Conservation (phyloP, 2,113 vertebrate species). For the Percopsis transmontana region DNA sequence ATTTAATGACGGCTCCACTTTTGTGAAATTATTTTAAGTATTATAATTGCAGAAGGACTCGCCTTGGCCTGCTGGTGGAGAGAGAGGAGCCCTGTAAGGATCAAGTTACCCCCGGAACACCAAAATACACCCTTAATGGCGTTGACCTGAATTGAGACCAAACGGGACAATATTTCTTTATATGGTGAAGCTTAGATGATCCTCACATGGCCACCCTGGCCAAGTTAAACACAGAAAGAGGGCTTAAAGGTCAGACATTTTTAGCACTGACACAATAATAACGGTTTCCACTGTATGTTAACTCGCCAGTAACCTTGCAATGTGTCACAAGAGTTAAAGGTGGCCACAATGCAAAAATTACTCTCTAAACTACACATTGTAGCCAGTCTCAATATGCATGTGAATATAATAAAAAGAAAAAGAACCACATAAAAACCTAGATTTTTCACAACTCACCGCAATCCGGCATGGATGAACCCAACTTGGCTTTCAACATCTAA, state of each 20-base stretch:
- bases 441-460: slow-evolving; percentile 8
- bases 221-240: slow-evolving; percentile 34
- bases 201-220: slow-evolving; percentile 75
- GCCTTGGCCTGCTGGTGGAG: slow-evolving; percentile 69
- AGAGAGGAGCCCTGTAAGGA: slow-evolving; percentile 84
- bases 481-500: slow-evolving; percentile 26
- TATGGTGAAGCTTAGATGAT: slow-evolving; percentile 72
- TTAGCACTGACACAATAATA: neutral
- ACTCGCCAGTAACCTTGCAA: neutral
- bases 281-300: neutral
- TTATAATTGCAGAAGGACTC: slow-evolving; percentile 87
- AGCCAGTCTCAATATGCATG: no score
- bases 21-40: slow-evolving; percentile 95
- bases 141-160: slow-evolving; percentile 83
- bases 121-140: slow-evolving; percentile 91
- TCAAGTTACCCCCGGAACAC: slow-evolving; percentile 87
- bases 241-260: slow-evolving; percentile 26
- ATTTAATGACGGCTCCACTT: slow-evolving; percentile 89
- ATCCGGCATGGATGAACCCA: slow-evolving; percentile 13
- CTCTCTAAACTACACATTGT: no score
- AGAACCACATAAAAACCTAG: slow-evolving; percentile 2
- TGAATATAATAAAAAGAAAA: slow-evolving; percentile 20
- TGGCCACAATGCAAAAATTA: no score
- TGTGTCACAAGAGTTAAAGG: no score
- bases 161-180: slow-evolving; percentile 82